Percentiles rank a stretch among this genome's conserved stretches.
These are phyloP conservation scores for Araneus ventricosus DNA, from an alignment of 1,140 invertebrate species.

Conservation along the genomic window DNA sequence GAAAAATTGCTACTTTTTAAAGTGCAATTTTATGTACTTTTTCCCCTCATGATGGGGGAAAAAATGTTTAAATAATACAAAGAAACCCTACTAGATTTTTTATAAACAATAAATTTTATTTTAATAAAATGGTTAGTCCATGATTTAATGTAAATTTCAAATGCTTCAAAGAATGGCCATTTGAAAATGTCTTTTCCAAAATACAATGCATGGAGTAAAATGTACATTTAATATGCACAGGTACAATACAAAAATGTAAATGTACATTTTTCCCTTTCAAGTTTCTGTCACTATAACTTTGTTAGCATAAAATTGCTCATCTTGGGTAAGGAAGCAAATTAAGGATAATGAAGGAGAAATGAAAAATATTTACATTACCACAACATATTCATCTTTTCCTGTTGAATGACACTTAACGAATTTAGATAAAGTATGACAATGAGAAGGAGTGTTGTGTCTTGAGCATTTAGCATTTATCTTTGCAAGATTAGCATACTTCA, in stretches of 20 bases:
- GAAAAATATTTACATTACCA: constrained; percentile 82
- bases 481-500: constrained; percentile 87
- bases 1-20: no score
- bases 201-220: constrained; percentile 79
- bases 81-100: no score
- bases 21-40: no score
- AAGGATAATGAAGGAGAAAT: neutral
- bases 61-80: no score
- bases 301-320: constrained; percentile 81
- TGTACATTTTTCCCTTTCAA: no score
- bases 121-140: no score
- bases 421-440: constrained; percentile 88
- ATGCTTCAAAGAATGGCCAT: neutral
- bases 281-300: constrained; percentile 88
- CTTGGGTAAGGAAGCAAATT: neutral
- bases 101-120: no score
- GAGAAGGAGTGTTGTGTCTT: constrained; percentile 89
- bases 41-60: no score
- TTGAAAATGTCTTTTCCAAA: neutral
- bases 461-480: constrained; percentile 88
- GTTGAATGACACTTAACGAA: constrained; percentile 85
- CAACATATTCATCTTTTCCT: constrained; percentile 86
- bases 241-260: no score
- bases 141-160: neutral
- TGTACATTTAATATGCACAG: no score